Evolutionary conservation across 1,140 invertebrate species (phyloP).

Genomic region (Aleiodes sp.): DNA sequence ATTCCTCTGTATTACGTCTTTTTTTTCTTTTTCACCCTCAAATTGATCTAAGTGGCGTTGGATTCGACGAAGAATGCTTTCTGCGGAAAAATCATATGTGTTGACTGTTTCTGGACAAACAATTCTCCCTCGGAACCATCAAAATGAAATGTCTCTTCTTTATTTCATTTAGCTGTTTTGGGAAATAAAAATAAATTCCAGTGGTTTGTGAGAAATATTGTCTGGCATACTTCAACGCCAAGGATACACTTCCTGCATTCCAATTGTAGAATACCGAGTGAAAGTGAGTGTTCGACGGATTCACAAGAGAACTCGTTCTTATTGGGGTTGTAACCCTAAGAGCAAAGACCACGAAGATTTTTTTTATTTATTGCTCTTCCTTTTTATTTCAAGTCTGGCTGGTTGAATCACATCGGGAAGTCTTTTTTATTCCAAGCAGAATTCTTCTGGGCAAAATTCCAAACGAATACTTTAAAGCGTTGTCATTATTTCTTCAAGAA

Average conservation of each 20-base stretch:
- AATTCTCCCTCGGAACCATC: neutral
- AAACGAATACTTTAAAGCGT: too few relatives aligned
- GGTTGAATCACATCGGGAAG: neutral
- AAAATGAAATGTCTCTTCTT: constrained; percentile 6
- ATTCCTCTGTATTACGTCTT: neutral
- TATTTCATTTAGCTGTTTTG: neutral
- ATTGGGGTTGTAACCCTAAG: constrained; percentile 26
- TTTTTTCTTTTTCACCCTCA: neutral
- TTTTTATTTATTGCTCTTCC: neutral
- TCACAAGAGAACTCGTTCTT: constrained; percentile 6
- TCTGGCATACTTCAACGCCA: constrained; percentile 1
- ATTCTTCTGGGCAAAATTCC: too few relatives aligned
- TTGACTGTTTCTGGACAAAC: neutral
- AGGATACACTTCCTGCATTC: constrained; percentile 39
- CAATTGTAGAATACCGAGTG: constrained; percentile 28
- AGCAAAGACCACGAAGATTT: constrained; percentile 10
- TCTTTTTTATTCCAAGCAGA: too few relatives aligned
- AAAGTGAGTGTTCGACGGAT: constrained; percentile 30
- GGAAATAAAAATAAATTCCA: constrained; percentile 9
- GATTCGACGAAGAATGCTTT: constrained; percentile 3
- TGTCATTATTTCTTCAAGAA: too few relatives aligned
- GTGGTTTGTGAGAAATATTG: neutral
- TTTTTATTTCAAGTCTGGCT: neutral
- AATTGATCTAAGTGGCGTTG: neutral
- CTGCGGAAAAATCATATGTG: neutral